Evolutionary conservation across 2,797 vertebrate genomes (phyloP), one percentile per base, ranked within the genome.

Genomic region (Glossophaga mutica): DNA sequence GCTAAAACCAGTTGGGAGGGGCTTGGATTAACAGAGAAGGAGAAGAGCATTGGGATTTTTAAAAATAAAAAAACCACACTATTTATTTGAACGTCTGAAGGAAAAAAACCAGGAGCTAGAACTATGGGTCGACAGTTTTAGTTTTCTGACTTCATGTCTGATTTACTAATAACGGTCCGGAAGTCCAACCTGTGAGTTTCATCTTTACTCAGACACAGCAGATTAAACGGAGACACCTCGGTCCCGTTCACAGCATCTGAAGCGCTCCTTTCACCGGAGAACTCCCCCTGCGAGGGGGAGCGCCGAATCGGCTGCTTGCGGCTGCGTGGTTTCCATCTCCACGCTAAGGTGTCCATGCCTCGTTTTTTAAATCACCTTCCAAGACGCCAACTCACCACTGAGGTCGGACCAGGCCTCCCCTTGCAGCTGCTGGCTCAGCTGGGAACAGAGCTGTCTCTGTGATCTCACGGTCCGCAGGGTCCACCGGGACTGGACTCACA

Each of bases 71-170:
- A 93, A 95, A 97, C 95, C 96, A 97, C 96, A 95, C 96, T 87
- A 96, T 96, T 98, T 98, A 96, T 96, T 98, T 98, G 98, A 98
- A 97, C 96, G 96, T 91, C 85, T 95, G 95, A 98, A 14, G 97
- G 90, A 76, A 96, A 97, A 98, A 96, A 98, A 97, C 65, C 78
- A 97, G 92, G 91, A 84, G 34, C n/a, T 97, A 96, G 98, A 94
- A 97, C 94, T 95, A 97, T 6, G 79, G 50, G 29, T 42, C 97
- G 97, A 98, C 87, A 98, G 73, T 90, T 95, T 81, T 89, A 79
- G 21, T 37, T 70, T 78, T 62, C 62, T 55, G 44, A 68, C 18
- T 68, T 92, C 96, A 94, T 96, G 98, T 97, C 86, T 94, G 97
- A 97, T 97, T 98, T 97, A 48, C 24, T 55, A 48, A 12, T 10